Percentiles rank a stretch among this genome's conserved stretches.
Conservation (phyloP, 1,140 invertebrate species). For the Listronotus bonariensis region DNA sequence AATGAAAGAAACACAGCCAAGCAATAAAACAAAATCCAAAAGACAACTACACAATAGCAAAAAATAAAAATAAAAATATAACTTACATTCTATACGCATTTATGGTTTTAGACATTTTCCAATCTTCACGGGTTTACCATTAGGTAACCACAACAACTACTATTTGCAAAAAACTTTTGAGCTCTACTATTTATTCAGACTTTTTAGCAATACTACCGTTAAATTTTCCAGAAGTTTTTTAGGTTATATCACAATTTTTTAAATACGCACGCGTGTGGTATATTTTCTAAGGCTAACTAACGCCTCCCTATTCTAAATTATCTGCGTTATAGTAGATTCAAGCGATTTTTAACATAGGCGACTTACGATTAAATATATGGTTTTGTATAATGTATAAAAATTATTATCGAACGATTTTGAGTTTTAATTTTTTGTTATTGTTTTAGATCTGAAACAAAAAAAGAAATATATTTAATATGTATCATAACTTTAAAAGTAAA, state of each 20-base stretch:
- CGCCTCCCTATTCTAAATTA: not conserved
- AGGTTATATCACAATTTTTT: conserved; percentile 3
- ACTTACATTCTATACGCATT: conserved; percentile 71
- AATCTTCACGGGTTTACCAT: conserved; percentile 36
- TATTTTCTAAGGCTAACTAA: not conserved
- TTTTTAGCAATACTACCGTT: conserved; percentile 29
- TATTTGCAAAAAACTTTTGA: conserved; percentile 24
- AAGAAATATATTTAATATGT: not conserved
- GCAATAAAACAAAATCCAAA: not conserved
- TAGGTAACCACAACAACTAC: conserved; percentile 19
- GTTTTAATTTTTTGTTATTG: conserved; percentile 11
- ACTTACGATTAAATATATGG: too few species aligned
- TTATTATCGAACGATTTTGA: conserved; percentile 26
- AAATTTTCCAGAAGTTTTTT: conserved; percentile 18
- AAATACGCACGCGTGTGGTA: not conserved
- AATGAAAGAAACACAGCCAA: not conserved
- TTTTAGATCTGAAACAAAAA: conserved; percentile 29
- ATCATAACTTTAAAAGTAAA: too few species aligned
- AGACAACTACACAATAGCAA: conserved; percentile 30
- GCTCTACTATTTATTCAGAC: conserved; percentile 24
- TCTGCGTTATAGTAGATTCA: too few species aligned
- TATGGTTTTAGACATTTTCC: conserved; percentile 66
- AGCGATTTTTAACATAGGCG: too few species aligned
- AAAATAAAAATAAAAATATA: conserved; percentile 41
- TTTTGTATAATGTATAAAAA: conserved; percentile 21